Evolutionary conservation across 2,797 vertebrate species (phyloP).

Genomic region (Ctenochaetus hawaiiensis): DNA sequence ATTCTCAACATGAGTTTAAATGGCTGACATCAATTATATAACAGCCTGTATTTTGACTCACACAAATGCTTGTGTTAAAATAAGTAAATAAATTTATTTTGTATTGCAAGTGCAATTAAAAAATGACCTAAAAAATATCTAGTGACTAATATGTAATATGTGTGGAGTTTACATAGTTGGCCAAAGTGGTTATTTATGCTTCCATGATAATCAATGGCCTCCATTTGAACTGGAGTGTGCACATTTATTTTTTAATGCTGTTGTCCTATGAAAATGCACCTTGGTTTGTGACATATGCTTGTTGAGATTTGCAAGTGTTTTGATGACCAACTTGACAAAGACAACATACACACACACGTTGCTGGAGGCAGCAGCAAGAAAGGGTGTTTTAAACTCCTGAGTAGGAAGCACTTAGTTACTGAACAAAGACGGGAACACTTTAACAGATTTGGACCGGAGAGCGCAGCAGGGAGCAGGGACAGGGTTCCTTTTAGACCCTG

Average conservation of each 20-base stretch:
- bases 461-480: conserved; percentile 71
- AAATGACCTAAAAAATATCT: conserved; percentile 31
- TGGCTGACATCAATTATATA: conserved; percentile 35
- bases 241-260: conserved; percentile 8
- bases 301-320: conserved; percentile 67
- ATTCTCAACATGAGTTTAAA: conserved; percentile 62
- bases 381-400: conserved; percentile 48
- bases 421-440: conserved; percentile 74
- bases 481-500: conserved; percentile 68
- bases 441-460: conserved; percentile 69
- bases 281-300: conserved; percentile 74
- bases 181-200: conserved; percentile 39
- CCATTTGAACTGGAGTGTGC: conserved; percentile 42
- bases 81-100: conserved; percentile 39
- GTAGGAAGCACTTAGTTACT: conserved; percentile 77
- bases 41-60: conserved; percentile 48
- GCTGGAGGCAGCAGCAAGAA: conserved; percentile 48
- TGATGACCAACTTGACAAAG: conserved; percentile 67
- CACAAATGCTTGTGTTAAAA: neutral
- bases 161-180: conserved; percentile 49
- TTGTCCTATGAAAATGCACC: conserved; percentile 46
- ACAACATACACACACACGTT: conserved; percentile 36
- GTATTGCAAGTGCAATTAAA: conserved; percentile 63
- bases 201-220: conserved; percentile 57
- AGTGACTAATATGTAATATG: conserved; percentile 45